A percentile compares a stretch with the other conserved stretches of the same genome.
Evolutionary conservation across 1,140 invertebrate species (phyloP).

Genomic region (Drosophila bifasciata): DNA sequence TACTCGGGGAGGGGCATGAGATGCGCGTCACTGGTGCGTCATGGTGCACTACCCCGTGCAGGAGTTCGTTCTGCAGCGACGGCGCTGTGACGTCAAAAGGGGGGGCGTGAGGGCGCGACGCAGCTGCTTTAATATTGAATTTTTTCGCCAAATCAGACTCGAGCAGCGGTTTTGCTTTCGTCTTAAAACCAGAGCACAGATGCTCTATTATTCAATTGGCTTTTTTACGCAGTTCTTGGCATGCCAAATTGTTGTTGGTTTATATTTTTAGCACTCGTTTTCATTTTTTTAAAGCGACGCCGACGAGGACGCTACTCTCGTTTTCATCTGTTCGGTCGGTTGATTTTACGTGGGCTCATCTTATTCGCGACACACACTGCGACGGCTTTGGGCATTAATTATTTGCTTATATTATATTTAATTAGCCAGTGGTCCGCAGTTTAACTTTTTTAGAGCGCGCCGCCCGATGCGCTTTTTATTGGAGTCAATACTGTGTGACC

Average conservation of each 20-base stretch:
- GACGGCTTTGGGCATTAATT: conserved; percentile 8
- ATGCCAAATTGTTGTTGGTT: conserved; percentile 16
- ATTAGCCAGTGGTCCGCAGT: too few relatives aligned
- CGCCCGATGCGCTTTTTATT: conserved; percentile 8
- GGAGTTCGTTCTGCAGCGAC: conserved; percentile 32
- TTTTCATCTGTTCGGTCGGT: conserved; percentile 10
- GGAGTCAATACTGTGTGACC: too few relatives aligned
- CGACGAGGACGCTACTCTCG: conserved; percentile 10
- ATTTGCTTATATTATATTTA: conserved; percentile 14
- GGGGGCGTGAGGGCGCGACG: conserved; percentile 2
- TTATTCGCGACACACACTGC: neutral
- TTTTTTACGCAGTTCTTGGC: conserved; percentile 57
- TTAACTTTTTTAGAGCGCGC: too few relatives aligned
- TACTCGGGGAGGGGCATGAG: neutral
- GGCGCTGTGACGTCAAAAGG: conserved; percentile 57
- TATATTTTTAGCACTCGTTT: conserved; percentile 45
- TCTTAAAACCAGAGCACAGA: conserved; percentile 6
- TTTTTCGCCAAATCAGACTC: conserved; percentile 52
- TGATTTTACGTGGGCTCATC: neutral
- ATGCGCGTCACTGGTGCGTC: conserved; percentile 18
- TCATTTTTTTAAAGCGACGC: conserved; percentile 17
- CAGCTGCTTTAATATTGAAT: conserved; percentile 50
- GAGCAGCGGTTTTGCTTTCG: neutral
- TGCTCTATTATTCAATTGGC: conserved; percentile 36
- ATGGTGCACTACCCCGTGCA: conserved; percentile 19